These are phyloP conservation scores for Cacatua alba DNA, from an alignment of 2,113 vertebrate genomes.

Conservation along the genomic window DNA sequence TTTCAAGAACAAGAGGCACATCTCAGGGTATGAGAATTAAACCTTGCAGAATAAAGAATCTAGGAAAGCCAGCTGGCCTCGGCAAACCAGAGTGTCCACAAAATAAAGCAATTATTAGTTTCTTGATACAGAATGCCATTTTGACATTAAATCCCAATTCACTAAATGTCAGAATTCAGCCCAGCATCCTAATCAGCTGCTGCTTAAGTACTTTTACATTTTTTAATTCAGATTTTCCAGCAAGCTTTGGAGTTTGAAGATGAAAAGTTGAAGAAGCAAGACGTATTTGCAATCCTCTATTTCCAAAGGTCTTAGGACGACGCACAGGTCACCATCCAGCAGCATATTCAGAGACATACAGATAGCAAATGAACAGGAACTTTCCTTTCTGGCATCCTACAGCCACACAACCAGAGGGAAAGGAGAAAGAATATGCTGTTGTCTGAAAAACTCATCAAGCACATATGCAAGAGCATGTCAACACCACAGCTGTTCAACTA, in stretches of 20 bases:
- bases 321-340: not conserved
- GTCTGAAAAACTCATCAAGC: not conserved
- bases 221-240: not conserved
- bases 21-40: not conserved
- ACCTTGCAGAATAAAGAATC: not conserved
- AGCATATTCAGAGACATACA: not conserved
- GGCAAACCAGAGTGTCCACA: not conserved
- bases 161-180: not conserved
- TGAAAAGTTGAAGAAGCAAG: not conserved
- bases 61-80: not conserved
- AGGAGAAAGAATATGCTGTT: not conserved
- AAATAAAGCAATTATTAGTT: slow-evolving; percentile 3
- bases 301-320: not conserved
- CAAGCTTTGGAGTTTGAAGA: not conserved
- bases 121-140: not conserved
- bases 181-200: not conserved
- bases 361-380: not conserved
- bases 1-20: not conserved
- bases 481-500: not conserved
- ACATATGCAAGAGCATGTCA: not conserved
- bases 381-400: not conserved
- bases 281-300: not conserved
- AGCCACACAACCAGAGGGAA: not conserved
- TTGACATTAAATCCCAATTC: not conserved
- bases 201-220: not conserved